A percentile compares a stretch with the other conserved stretches of the same genome.
phyloP scores from a whole-genome alignment of 2,113 vertebrate genomes.

The Platanista minor region DNA sequence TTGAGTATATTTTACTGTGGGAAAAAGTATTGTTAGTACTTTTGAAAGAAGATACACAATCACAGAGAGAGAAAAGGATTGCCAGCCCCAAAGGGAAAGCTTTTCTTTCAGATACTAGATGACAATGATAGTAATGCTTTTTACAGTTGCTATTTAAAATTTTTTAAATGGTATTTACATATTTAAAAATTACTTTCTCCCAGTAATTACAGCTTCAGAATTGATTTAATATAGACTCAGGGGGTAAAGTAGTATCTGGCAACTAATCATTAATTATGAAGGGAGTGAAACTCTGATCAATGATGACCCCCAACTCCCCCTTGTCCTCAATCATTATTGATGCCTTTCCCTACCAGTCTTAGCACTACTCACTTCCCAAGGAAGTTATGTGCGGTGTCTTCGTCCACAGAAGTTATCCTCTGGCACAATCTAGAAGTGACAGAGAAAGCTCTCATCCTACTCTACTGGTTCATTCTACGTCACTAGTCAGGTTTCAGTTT shows the following conservation, averaged over 20 bases:
- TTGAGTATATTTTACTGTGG: background rate
- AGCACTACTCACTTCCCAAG: background rate
- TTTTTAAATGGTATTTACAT: constrained; percentile 39
- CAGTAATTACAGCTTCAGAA: constrained; percentile 31
- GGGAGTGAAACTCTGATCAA: background rate
- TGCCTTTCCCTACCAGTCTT: background rate
- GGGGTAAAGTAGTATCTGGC: constrained; percentile 16
- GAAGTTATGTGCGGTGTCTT: background rate
- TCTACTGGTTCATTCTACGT: background rate
- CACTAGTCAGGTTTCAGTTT: background rate
- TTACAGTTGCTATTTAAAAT: background rate
- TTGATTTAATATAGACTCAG: background rate
- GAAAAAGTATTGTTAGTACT: constrained; percentile 10
- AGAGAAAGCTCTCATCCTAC: background rate
- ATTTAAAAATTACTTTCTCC: constrained; percentile 17
- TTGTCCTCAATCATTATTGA: background rate
- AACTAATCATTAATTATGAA: background rate
- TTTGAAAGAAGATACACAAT: background rate
- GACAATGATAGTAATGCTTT: background rate
- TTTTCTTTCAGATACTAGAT: constrained; percentile 1
- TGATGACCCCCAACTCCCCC: background rate
- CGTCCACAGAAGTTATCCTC: background rate
- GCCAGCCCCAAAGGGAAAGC: background rate
- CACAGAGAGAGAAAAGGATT: background rate
- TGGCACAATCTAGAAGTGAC: background rate